These are phyloP conservation scores for Chloroceryle aenea DNA, from an alignment of 2,113 vertebrate genomes.

Conservation along the genomic window DNA sequence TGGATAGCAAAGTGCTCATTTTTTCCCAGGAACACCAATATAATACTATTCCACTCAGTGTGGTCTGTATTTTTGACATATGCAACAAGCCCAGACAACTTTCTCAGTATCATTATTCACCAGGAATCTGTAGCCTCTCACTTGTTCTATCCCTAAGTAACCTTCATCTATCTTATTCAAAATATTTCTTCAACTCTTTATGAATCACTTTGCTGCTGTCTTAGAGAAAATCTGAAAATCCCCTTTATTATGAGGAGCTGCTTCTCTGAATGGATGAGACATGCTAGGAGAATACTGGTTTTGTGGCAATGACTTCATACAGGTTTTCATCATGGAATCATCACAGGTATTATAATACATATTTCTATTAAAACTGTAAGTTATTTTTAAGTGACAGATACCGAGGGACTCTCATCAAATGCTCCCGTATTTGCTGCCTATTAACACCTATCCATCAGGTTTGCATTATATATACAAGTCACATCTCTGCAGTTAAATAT, in stretches of 20 bases:
- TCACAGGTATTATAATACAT: background rate
- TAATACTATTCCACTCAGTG: background rate
- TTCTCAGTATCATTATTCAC: conserved; percentile 22
- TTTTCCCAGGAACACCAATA: background rate
- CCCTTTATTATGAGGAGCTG: background rate
- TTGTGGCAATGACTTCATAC: background rate
- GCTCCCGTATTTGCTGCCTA: background rate
- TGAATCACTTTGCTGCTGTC: background rate
- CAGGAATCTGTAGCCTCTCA: background rate
- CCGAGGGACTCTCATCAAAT: background rate
- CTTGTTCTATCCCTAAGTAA: conserved; percentile 15
- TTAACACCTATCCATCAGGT: background rate
- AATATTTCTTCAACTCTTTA: conserved; percentile 17
- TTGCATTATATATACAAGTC: background rate
- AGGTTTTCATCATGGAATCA: background rate
- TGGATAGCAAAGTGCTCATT: background rate
- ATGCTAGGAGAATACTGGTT: background rate
- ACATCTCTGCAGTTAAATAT: background rate
- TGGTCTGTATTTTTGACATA: conserved; percentile 9
- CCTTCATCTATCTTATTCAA: conserved; percentile 31
- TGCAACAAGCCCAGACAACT: background rate
- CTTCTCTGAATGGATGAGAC: background rate
- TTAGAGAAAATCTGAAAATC: conserved; percentile 33
- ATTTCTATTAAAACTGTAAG: background rate
- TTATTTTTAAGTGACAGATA: background rate